Conservation (phyloP, 1,140 invertebrate species). For the Drosophila santomea region DNA sequence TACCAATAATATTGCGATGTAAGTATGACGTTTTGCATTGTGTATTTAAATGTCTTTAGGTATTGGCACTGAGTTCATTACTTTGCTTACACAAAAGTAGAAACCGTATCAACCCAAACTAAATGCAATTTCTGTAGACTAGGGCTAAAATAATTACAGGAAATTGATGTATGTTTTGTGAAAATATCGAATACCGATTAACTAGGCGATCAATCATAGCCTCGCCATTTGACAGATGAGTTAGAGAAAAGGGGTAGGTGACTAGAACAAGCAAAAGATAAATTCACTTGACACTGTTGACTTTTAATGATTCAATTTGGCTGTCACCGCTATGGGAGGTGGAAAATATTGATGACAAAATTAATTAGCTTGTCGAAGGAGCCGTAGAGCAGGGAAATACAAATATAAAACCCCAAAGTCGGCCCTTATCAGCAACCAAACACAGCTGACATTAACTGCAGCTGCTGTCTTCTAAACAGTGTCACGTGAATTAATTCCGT, state of each 20-base stretch:
- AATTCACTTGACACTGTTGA: slow-evolving; percentile 70
- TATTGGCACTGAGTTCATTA: slow-evolving; percentile 10
- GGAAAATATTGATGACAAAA: slow-evolving; percentile 73
- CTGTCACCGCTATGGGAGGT: slow-evolving; percentile 52
- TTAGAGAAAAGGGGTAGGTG: slow-evolving; percentile 16
- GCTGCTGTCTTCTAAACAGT: slow-evolving; percentile 19
- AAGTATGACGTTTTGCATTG: slow-evolving; percentile 65
- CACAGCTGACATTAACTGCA: slow-evolving; percentile 30
- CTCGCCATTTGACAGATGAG: slow-evolving; percentile 38
- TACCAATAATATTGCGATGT: slow-evolving; percentile 72
- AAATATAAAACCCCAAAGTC: slow-evolving; percentile 35
- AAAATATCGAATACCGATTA: slow-evolving; percentile 23
- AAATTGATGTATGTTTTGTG: slow-evolving; percentile 47
- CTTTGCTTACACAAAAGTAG: slow-evolving; percentile 5
- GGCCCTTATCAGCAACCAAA: slow-evolving; percentile 32
- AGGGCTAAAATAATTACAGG: slow-evolving; percentile 21
- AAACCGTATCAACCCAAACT: neutral
- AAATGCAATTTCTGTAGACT: slow-evolving; percentile 37
- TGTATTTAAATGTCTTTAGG: neutral
- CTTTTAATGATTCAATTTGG: slow-evolving; percentile 79
- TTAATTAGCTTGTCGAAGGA: slow-evolving; percentile 70
- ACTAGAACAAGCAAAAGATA: slow-evolving; percentile 51
- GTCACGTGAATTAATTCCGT: slow-evolving; percentile 36
- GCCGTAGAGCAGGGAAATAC: slow-evolving; percentile 20
- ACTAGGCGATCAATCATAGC: slow-evolving; percentile 67